Base-by-base conservation (phyloP, 2,113 vertebrate genomes). In the Propithecus coquereli region DNA sequence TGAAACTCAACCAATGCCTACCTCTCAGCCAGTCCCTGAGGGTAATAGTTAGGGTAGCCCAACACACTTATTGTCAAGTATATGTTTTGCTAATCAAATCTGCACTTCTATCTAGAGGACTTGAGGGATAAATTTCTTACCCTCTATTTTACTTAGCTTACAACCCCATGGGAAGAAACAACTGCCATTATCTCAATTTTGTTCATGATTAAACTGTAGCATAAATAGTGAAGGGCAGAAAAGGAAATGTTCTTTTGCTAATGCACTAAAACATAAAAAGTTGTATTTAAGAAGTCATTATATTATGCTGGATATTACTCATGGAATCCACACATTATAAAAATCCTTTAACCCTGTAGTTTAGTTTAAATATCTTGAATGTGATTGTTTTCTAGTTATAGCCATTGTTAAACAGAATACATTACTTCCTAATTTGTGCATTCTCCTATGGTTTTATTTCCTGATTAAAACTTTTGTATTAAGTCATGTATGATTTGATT, bases 71-170 rank as follows among this genome's bases (percentile, higher is more conserved):
- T 76, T 94, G 30, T 83, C 65, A 94, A 66, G 50, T 91, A 86
- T 94, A 80, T 96, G 43, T 89, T 96, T 96, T 94, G 68, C 86
- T 94, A 93, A 95, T 87, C 73, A 95, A 83, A 97, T 96, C 93
- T 96, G 54, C 79, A 89, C 71, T 91, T 96, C 66, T 91, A 92
- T 81, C 47, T 91, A 45, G 14, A 90, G 37, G 90, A 85, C 57
- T 95, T 27, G 23, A 66, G 74, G 74, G 59, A 97, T 86, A 86
- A 43, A 95, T 93, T 91, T 91, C 43, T 94, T 89, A 93, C 59
- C 27, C 12, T 73, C 59, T 63, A 11, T 95, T 83, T 96, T 86
- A 88, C 61, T 95, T 92, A 73, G 16, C 50, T 74, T 79, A 82
- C 32, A 91, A 65, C 18, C n/a, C 66, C 74, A 73, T 87, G 57